Percentiles rank a stretch among this genome's conserved stretches.
Evolutionary conservation across 2,113 vertebrate species (phyloP).

Genomic region (Dunckerocampus dactyliophorus): DNA sequence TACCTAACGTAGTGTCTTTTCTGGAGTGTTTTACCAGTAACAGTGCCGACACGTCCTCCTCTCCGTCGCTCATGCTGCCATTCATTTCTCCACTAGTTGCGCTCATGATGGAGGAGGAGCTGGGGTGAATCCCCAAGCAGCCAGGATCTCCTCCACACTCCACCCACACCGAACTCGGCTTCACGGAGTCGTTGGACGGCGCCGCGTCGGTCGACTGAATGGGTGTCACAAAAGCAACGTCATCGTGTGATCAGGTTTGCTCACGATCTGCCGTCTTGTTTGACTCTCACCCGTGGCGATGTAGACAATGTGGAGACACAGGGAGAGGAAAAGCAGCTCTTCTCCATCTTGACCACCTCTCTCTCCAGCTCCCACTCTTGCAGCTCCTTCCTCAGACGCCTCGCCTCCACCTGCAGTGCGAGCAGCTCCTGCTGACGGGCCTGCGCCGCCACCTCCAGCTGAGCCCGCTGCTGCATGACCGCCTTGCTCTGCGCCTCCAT

Average conservation of each 20-base stretch:
- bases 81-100: conserved; percentile 11
- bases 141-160: conserved; percentile 58
- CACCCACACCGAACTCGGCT: conserved; percentile 58
- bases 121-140: conserved; percentile 38
- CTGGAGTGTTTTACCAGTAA: conserved; percentile 43
- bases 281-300: conserved; percentile 32
- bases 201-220: background rate
- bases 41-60: conserved; percentile 25
- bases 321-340: background rate
- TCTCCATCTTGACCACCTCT: conserved; percentile 17
- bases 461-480: conserved; percentile 86
- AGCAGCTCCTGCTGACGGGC: conserved; percentile 83
- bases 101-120: conserved; percentile 21
- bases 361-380: conserved; percentile 39
- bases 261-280: background rate
- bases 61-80: conserved; percentile 5
- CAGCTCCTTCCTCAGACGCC: conserved; percentile 70
- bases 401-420: conserved; percentile 57
- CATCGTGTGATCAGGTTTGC: too few relatives aligned
- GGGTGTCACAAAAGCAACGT: background rate
- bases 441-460: conserved; percentile 82
- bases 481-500: conserved; percentile 87
- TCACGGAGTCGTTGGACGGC: conserved; percentile 8
- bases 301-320: conserved; percentile 1
- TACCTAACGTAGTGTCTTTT: background rate